Conservation (phyloP, 2,113 vertebrate genomes). For the Pelvicachromis taeniatus region DNA sequence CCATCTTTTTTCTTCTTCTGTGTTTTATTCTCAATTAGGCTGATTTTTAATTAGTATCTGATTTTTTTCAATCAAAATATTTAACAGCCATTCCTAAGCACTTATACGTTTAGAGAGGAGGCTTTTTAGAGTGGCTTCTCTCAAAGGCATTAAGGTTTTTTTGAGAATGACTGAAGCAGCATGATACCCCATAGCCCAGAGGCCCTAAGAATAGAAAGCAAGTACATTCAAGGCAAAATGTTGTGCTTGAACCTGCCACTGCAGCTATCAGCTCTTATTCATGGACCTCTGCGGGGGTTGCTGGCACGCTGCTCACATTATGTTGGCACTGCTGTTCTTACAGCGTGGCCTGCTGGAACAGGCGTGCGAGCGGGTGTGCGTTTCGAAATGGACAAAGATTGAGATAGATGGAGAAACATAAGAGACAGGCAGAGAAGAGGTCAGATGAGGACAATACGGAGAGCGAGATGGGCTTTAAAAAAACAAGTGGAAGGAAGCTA, state of each 20-base stretch:
- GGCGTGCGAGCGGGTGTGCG: background rate
- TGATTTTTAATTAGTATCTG: background rate
- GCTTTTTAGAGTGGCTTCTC: background rate
- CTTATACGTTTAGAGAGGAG: background rate
- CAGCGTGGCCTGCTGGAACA: conserved; percentile 12
- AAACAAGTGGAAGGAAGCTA: background rate
- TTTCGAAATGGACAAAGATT: conserved; percentile 4
- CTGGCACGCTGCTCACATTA: conserved; percentile 46
- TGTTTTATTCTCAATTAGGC: background rate
- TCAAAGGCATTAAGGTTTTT: background rate
- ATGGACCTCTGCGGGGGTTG: conserved; percentile 25
- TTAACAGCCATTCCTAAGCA: background rate
- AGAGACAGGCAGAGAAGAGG: background rate
- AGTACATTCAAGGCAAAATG: conserved; percentile 22
- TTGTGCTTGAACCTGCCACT: conserved; percentile 40
- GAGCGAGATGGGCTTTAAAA: background rate
- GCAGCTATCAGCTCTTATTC: conserved; percentile 40
- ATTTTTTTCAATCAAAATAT: background rate
- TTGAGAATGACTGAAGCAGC: conserved; percentile 19
- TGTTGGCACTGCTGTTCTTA: conserved; percentile 31
- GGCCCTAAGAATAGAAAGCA: conserved; percentile 30
- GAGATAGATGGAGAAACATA: background rate
- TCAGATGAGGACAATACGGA: background rate
- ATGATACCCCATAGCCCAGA: background rate
- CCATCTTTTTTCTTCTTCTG: background rate